Base-by-base conservation (phyloP, 2,113 vertebrate species). In the Orientallactaga bullata region DNA sequence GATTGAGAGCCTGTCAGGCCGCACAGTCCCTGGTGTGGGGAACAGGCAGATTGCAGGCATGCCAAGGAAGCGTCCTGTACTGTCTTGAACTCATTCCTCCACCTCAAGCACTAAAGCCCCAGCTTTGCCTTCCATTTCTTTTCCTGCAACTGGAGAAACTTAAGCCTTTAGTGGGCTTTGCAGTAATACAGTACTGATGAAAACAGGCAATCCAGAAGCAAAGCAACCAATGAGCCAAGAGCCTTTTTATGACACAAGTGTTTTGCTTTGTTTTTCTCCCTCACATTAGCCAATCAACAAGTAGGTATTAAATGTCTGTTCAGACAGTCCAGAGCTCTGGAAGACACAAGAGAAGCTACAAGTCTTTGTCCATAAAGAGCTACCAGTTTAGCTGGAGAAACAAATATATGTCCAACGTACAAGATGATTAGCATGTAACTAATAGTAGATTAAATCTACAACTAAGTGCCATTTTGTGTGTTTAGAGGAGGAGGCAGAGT, bases 271-370 rank as follows among this genome's bases (percentile, higher is more conserved):
- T 39, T 63, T 20, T 89, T 91, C 74, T 71, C 61, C 93, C 69
- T 72, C 63, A 77, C 24, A 32, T 66, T 37, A 39, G 42, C 88
- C 63, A 72, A 84, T 85, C 80, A 94, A 88, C 21, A 96, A 94
- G 84, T 95, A 95, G 93, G 91, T 94, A 93, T 65, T 2, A 68
- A 95, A n/a, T 72, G 85, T 84, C 76, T 93, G 80, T 78, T 90
- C 61, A 91, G 35, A 35, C 21, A 83, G 80, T 61, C 42, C 30
- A 85, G 84, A 84, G 77, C 20, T 71, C 55, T 30, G 6, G n/a
- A 39, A n/a, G n/a, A 81, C 77, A 88, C 5, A 51, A n/a, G 47
- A 91, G 24, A 82, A 60, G 58, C 85, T 74, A 77, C 4, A 55
- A 63, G 42, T 42, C 42, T 79, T 81, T 95, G n/a, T 12, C 80